These are phyloP conservation scores for Glyptemys insculpta DNA, from an alignment of 2,797 vertebrate species.

Conservation along the genomic window DNA sequence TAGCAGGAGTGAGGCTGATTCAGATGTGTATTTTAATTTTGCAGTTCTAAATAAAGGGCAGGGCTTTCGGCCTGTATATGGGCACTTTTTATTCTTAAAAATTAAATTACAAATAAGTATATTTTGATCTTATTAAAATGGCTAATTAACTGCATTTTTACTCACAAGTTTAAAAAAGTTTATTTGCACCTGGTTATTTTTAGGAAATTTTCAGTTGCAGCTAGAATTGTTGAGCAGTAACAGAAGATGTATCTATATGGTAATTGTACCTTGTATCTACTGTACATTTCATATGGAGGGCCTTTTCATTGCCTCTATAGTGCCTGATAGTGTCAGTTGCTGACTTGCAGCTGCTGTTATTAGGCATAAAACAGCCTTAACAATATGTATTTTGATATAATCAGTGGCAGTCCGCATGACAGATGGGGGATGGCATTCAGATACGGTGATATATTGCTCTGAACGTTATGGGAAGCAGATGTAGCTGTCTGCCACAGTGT, in stretches of 20 bases:
- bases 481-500: background rate
- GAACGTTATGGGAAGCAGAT: background rate
- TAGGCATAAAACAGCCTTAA: background rate
- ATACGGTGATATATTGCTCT: background rate
- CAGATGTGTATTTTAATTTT: too few relatives aligned
- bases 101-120: background rate
- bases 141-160: background rate
- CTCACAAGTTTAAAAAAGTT: background rate
- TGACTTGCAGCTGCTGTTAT: background rate
- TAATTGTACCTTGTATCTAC: background rate
- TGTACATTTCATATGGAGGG: background rate
- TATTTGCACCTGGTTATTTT: background rate
- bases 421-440: background rate
- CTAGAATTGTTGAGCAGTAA: background rate
- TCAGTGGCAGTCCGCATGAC: background rate
- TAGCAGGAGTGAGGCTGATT: too few relatives aligned
- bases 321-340: background rate
- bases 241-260: background rate
- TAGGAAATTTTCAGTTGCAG: background rate
- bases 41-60: too few relatives aligned
- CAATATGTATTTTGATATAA: background rate
- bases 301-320: background rate
- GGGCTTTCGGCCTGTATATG: too few relatives aligned
- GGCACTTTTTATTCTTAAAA: background rate
- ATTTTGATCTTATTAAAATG: background rate